A percentile compares a stretch with the other conserved stretches of the same genome.
Evolutionary conservation across 2,888 invertebrate genomes (phyloP).

Genomic region (Drosophila glabriapex): DNA sequence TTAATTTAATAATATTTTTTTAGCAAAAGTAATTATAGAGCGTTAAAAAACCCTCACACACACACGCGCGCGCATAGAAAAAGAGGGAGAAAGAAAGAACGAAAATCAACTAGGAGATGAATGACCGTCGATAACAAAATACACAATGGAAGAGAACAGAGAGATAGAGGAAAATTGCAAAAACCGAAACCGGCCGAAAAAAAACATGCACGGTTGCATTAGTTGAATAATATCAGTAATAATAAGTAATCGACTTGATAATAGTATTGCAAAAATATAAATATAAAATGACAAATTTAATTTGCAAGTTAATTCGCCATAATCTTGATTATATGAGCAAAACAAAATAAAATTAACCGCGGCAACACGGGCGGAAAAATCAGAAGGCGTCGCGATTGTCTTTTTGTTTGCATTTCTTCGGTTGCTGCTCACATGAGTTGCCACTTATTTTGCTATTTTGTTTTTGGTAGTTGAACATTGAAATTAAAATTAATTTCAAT

Average conservation of each 20-base stretch:
- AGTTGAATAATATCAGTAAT: constrained; percentile 33
- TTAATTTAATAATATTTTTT: constrained; percentile 14
- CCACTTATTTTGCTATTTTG: constrained; percentile 68
- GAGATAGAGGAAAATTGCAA: constrained; percentile 57
- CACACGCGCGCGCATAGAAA: constrained; percentile 49
- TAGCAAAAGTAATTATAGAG: constrained; percentile 49
- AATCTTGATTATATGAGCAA: constrained; percentile 35
- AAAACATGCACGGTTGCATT: constrained; percentile 67
- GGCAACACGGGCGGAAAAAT: constrained; percentile 54
- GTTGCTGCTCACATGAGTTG: constrained; percentile 65
- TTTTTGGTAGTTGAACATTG: constrained; percentile 62
- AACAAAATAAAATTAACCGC: constrained; percentile 48
- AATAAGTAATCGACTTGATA: constrained; percentile 28
- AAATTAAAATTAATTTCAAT: constrained; percentile 51
- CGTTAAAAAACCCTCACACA: constrained; percentile 43
- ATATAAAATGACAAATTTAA: constrained; percentile 25
- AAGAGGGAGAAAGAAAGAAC: constrained; percentile 57
- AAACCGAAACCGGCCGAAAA: constrained; percentile 63
- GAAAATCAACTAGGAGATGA: constrained; percentile 78
- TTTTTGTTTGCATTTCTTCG: constrained; percentile 71
- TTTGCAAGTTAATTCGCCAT: constrained; percentile 12
- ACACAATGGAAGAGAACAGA: constrained; percentile 64
- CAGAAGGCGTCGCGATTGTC: constrained; percentile 62
- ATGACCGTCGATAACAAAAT: constrained; percentile 79
- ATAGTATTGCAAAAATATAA: constrained; percentile 4